Evolutionary conservation across 2,113 vertebrate genomes (phyloP).

Genomic region (Cryptotis parvus): DNA sequence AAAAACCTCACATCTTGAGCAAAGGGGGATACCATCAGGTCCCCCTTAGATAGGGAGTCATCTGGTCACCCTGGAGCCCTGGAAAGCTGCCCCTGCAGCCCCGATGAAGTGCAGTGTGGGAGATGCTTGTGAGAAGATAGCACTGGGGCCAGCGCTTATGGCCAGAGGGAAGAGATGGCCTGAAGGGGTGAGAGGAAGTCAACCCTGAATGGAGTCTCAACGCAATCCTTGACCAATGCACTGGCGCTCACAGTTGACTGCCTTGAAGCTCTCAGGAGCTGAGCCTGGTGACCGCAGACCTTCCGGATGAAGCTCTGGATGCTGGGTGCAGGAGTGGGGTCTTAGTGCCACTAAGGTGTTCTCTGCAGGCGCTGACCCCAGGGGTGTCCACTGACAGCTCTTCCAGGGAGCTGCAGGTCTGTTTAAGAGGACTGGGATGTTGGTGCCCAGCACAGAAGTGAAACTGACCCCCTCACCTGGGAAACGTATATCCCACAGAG

Average conservation of each 20-base stretch:
- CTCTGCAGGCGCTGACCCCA: neutral
- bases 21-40: too few species aligned
- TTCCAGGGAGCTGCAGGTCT: neutral
- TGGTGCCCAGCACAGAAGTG: neutral
- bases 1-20: too few species aligned
- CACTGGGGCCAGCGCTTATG: too few species aligned
- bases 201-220: neutral
- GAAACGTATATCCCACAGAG: neutral
- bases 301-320: neutral
- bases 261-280: neutral
- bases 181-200: neutral
- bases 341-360: neutral
- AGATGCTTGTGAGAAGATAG: neutral
- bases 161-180: neutral
- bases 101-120: neutral
- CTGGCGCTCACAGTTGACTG: neutral
- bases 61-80: neutral
- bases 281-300: too few species aligned
- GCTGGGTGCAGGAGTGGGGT: accelerated
- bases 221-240: neutral
- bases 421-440: neutral
- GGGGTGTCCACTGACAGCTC: neutral
- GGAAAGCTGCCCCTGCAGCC: neutral
- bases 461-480: neutral
- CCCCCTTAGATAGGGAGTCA: neutral